Conservation (phyloP, 2,888 invertebrate genomes). For the Drosophila algonquin region DNA sequence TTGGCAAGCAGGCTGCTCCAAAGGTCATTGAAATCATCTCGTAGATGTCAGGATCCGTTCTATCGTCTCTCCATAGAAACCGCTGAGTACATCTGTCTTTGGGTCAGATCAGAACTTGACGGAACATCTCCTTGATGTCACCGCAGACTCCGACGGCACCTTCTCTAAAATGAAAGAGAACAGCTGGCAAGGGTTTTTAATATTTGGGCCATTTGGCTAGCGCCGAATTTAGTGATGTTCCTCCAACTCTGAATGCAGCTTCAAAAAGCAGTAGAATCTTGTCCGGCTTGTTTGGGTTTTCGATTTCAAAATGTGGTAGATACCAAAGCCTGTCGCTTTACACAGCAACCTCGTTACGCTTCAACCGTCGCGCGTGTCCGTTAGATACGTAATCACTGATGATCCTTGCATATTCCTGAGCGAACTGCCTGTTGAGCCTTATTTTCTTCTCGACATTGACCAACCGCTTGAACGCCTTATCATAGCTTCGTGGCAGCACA, state of each 20-base stretch:
- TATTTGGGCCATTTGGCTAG: too few relatives aligned
- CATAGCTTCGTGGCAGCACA: too few relatives aligned
- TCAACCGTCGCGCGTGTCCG: neutral
- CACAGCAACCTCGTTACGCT: neutral
- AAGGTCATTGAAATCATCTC: constrained; percentile 24
- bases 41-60: neutral
- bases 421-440: constrained; percentile 1
- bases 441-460: constrained; percentile 1
- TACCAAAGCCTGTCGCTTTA: too few relatives aligned
- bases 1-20: constrained; percentile 22
- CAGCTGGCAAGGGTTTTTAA: too few relatives aligned
- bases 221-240: too few relatives aligned
- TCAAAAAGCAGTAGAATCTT: too few relatives aligned
- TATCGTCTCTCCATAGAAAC: constrained; percentile 3
- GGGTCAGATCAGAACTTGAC: constrained; percentile 52
- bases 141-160: constrained; percentile 38
- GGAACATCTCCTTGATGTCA: constrained; percentile 70
- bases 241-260: too few relatives aligned
- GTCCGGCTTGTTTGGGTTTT: too few relatives aligned
- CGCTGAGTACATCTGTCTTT: constrained; percentile 39
- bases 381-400: constrained; percentile 1
- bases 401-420: neutral
- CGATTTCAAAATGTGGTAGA: too few relatives aligned
- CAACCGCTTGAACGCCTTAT: neutral
- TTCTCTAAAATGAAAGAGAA: too few relatives aligned